A percentile compares a stretch with the other conserved stretches of the same genome.
Evolutionary conservation across 2,113 vertebrate species (phyloP).

Genomic region (Bos javanicus): DNA sequence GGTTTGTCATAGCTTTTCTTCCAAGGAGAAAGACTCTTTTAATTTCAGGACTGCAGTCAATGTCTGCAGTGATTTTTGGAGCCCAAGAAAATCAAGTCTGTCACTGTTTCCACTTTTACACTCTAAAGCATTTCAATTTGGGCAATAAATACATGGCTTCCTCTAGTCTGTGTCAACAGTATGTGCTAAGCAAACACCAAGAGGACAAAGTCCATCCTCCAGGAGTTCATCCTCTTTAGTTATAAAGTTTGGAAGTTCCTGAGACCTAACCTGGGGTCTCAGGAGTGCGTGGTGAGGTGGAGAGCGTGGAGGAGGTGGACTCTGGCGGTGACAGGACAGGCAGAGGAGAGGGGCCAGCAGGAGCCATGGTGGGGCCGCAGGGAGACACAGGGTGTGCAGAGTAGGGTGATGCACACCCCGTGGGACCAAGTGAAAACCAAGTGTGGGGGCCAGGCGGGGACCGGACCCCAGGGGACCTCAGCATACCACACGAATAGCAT

Average conservation of each 20-base stretch:
- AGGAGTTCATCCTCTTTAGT: neutral
- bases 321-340: neutral
- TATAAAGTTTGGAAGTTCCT: neutral
- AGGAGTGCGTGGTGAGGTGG: fast-evolving
- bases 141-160: neutral
- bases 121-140: neutral
- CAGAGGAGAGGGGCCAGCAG: neutral
- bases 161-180: neutral
- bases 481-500: fast-evolving
- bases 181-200: neutral
- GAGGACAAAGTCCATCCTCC: neutral
- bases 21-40: neutral
- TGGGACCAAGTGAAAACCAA: too few species aligned
- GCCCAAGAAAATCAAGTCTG: neutral
- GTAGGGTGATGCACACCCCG: neutral
- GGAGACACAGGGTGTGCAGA: too few species aligned
- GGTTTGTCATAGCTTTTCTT: neutral
- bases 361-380: neutral
- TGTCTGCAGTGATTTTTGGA: neutral
- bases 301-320: fast-evolving
- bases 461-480: neutral
- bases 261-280: neutral
- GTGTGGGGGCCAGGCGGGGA: neutral
- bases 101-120: neutral
- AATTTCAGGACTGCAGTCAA: neutral